Percentiles rank a stretch among this genome's conserved stretches.
Evolutionary conservation across 2,113 vertebrate genomes (phyloP).

Genomic region (Arvicanthis niloticus): DNA sequence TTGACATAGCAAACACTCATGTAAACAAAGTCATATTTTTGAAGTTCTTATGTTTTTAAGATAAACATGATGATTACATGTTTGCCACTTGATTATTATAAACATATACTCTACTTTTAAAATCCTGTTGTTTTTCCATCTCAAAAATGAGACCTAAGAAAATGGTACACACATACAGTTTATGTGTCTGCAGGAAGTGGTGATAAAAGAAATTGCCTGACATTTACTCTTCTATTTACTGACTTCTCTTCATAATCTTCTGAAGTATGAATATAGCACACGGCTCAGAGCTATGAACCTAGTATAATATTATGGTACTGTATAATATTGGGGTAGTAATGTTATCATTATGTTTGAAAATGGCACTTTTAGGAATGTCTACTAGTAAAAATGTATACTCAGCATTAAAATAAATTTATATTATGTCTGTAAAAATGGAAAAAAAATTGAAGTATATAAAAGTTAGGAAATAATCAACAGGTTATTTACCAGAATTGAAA

Average conservation of each 20-base stretch:
- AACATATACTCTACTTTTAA: not conserved
- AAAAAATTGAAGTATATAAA: constrained; percentile 57
- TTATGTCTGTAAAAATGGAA: constrained; percentile 53
- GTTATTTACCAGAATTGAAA: constrained; percentile 45
- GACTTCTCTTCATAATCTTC: constrained; percentile 67
- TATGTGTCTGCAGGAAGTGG: not conserved
- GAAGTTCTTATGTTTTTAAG: constrained; percentile 15
- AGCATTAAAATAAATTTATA: constrained; percentile 50
- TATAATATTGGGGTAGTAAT: constrained; percentile 56
- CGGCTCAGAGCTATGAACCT: constrained; percentile 62
- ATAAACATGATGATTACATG: not conserved
- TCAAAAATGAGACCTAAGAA: constrained; percentile 53
- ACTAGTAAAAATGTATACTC: constrained; percentile 50
- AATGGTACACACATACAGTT: not conserved
- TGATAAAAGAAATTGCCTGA: constrained; percentile 61
- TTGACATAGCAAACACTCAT: not conserved
- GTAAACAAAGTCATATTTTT: not conserved
- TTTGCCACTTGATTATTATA: not conserved
- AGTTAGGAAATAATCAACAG: constrained; percentile 32
- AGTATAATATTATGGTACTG: constrained; percentile 42
- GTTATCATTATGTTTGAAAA: constrained; percentile 64
- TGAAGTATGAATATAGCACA: constrained; percentile 55
- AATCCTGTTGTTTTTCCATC: constrained; percentile 27
- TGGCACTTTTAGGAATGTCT: constrained; percentile 59
- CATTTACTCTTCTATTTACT: constrained; percentile 69